phyloP scores from a whole-genome alignment of 1,140 invertebrate species.

The Megalonaias nervosa region DNA sequence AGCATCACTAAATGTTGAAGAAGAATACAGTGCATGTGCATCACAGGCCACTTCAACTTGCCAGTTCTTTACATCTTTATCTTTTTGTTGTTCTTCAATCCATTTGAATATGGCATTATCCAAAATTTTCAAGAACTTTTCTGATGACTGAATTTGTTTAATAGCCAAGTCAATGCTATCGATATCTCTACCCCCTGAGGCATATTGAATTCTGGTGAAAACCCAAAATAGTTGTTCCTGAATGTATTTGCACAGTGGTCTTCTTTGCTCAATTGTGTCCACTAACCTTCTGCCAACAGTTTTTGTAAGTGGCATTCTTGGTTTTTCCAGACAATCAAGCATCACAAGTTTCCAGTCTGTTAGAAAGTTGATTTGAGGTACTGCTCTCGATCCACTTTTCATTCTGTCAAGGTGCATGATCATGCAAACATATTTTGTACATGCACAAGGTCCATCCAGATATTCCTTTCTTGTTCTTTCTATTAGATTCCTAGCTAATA shows the following conservation, averaged over 20 bases:
- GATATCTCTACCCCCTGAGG: constrained; percentile 19
- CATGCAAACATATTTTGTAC: constrained; percentile 38
- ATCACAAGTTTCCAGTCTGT: constrained; percentile 45
- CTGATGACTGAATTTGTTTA: constrained; percentile 15
- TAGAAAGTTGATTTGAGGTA: constrained; percentile 44
- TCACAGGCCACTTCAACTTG: constrained; percentile 23
- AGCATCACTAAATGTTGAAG: constrained; percentile 17
- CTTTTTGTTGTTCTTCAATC: neutral
- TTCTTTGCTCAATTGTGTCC: constrained; percentile 29
- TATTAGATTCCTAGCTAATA: constrained; percentile 18
- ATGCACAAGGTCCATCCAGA: neutral
- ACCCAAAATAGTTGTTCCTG: constrained; percentile 47
- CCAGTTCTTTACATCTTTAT: constrained; percentile 5
- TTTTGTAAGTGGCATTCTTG: constrained; percentile 15
- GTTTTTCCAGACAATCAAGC: constrained; percentile 39
- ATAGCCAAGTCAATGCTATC: constrained; percentile 31
- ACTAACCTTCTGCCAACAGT: constrained; percentile 13
- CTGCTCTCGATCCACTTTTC: neutral
- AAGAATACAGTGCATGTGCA: constrained; percentile 4
- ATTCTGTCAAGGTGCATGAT: constrained; percentile 41
- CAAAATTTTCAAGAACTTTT: constrained; percentile 21
- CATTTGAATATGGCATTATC: constrained; percentile 22
- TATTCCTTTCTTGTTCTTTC: constrained; percentile 17
- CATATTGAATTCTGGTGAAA: constrained; percentile 47
- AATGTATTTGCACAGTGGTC: constrained; percentile 22